Evolutionary conservation across 2,888 invertebrate genomes (phyloP), one percentile per base, ranked within the genome.

Genomic region (Phymatocera aterrima): DNA sequence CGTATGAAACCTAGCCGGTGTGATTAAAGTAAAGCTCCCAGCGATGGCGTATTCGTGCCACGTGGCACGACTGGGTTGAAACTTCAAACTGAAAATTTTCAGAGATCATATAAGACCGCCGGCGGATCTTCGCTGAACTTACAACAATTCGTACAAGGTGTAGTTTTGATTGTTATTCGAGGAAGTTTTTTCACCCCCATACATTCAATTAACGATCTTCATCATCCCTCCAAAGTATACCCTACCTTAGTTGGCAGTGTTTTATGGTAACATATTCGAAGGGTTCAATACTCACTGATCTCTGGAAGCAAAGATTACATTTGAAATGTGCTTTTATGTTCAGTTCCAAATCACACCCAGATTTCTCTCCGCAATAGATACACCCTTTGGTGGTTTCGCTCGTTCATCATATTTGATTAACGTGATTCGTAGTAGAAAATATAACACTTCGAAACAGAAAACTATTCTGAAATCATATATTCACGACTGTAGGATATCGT

Each of bases 1-100:
- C 46, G 43, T 77, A 61, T 46, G 61, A 43, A 57, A 77, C 43
- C 77, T 18, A 61, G 40, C 28, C 43, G 43, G 31, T 77, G 61
- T 77, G 77, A 77, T 77, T 77, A 77, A 61, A 40, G 60, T 77
- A 61, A 77, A 77, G 77, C 61, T 77, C 24, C 40, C 21, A 40
- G 4, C 68, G 43, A 46, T 46, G 68, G 43, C 46, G 68, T 46
- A 68, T 68, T 68, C 68, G 8, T 6, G 28, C 46, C 68, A 68
- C 68, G 68, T 43, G 24, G 40, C 24, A n/a, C 15, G 28, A 43
- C 12, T 15, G 68, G 68, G 21, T 68, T 24, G n/a, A 40, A 68
- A 68, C 68, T 68, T 68, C 28, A 43, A 68, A 68, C 68, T 46
- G 40, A 68, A 68, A 68, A 68, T 68, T 24, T 68, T 68, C 43